Evolutionary conservation across 2,888 invertebrate genomes (phyloP), one percentile per base, ranked within the genome.

Genomic region (Hanleya hanleyi): DNA sequence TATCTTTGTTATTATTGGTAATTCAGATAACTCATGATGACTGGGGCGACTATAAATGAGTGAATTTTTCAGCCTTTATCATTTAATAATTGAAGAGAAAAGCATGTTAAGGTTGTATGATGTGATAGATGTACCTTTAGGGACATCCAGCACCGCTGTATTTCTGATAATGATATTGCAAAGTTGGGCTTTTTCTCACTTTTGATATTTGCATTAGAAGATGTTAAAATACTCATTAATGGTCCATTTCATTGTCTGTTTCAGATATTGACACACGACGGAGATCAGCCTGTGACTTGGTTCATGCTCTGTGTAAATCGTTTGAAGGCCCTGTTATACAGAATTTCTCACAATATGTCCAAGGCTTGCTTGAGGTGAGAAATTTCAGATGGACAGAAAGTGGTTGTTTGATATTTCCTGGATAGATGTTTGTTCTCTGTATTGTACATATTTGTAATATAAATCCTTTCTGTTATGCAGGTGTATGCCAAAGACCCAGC

Each of bases 271-370:
- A 98, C 90, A 99, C 99, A 0, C 92, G 99, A 67, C 93, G 99
- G 33, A 93, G 99, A 77, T 96, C 99, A 33, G 98, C 99, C 62
- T 98, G 98, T 91, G 99, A 99, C 92, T 93, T 99, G 70, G 98
- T 99, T 32, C 95, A 96, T 88, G 95, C 97, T 0, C 92, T 99
- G 1, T 96, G 96, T 32, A 93, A 94, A 82, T 95, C 95, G 37
- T 90, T 91, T 84, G 91, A 91, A 78, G 89, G 85, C 1, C 85
- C 87, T 4, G 90, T 91, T 37, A 89, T 91, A 47, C 83, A 87
- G 76, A 90, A 89, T 78, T 91, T 91, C 80, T 88, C 89, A 9
- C 85, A 85, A 41, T 91, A 90, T 81, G 89, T 90, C 15, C 84
- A 87, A 66, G 83, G 81, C 33, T 81, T 91, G 80, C 81, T 91